These are phyloP conservation scores for Boloria selene DNA, from an alignment of 2,888 invertebrate genomes.

Conservation along the genomic window DNA sequence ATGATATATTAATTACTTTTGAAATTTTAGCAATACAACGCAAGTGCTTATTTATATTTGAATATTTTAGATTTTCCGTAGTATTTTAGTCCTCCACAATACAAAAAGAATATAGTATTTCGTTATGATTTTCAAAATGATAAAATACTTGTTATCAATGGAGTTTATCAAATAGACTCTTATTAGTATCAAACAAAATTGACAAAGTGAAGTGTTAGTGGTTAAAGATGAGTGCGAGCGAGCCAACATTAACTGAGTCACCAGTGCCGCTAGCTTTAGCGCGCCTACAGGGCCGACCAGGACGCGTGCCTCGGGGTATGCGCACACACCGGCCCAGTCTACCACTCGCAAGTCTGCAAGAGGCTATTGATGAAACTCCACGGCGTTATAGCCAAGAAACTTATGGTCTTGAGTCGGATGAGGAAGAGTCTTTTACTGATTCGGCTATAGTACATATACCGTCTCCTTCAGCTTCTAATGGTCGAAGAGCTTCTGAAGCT, in stretches of 20 bases:
- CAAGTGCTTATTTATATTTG: conserved; percentile 18
- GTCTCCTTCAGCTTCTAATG: conserved; percentile 60
- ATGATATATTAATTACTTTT: no score
- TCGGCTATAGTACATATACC: conserved; percentile 54
- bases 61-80: not conserved
- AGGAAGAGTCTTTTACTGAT: conserved; percentile 69
- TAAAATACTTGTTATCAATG: conserved; percentile 24
- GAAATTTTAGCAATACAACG: not conserved
- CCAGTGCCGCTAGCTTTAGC: conserved; percentile 77
- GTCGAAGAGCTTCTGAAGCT: conserved; percentile 74
- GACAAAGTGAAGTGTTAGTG: conserved; percentile 42
- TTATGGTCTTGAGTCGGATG: conserved; percentile 64
- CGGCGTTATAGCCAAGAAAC: conserved; percentile 72
- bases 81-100: not conserved
- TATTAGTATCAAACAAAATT: conserved; percentile 46
- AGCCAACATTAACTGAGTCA: conserved; percentile 74
- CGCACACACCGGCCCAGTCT: conserved; percentile 72
- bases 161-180: conserved; percentile 30
- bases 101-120: not conserved
- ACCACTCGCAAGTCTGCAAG: conserved; percentile 74
- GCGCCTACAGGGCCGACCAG: conserved; percentile 64
- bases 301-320: conserved; percentile 59
- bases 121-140: conserved; percentile 24
- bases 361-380: conserved; percentile 70
- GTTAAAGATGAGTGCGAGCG: conserved; percentile 68